Base-by-base conservation (phyloP, 2,888 invertebrate genomes). In the Plutella xylostella region DNA sequence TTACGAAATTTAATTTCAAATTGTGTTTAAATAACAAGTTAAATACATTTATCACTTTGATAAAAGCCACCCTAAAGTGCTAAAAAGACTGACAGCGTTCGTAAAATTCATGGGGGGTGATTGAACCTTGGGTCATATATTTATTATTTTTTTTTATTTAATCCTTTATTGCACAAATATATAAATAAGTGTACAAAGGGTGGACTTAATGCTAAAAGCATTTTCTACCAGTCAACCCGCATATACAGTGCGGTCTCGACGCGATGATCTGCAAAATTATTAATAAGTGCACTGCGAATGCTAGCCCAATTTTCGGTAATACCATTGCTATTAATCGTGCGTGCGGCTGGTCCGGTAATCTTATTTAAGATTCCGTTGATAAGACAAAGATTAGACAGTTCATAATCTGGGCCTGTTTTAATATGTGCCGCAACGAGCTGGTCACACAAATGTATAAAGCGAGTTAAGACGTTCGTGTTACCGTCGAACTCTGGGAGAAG, bases 401-500 rank as follows among this genome's bases (percentile, higher is more conserved):
- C 25, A 25, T 7, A 25, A 25, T 11, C 25, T 25, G 38, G 18
- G 12, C 14, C 20, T 12, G 19, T 19, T 2, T 11, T 21, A 19
- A 14, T 2, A 38, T 18, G 18, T 19, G n/a, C 19, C 12, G 9
- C 3, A 20, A 38, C 38, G 5, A 38, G 12, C 18, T 38, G 19
- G 21, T 38, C 38, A 7, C 38, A 38, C 20, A 38, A 20, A 12
- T 18, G 19, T n/a, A 38, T 7, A 20, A 38, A 38, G 12, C 38
- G 9, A 9, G 38, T 38, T 18, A 38, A 20, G 1, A 38, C 38
- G 14, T 38, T 38, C 3, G 38, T 18, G 14, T 38, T 38, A 3
- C 38, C 38, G 14, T 38, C 38, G 38, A 38, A 38, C 12, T 38
- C 38, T 11, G 38, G 38, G 9, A 38, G 11, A 12, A 38, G 21